Conservation (phyloP, 1,140 invertebrate species). For the Plutomurus gul region DNA sequence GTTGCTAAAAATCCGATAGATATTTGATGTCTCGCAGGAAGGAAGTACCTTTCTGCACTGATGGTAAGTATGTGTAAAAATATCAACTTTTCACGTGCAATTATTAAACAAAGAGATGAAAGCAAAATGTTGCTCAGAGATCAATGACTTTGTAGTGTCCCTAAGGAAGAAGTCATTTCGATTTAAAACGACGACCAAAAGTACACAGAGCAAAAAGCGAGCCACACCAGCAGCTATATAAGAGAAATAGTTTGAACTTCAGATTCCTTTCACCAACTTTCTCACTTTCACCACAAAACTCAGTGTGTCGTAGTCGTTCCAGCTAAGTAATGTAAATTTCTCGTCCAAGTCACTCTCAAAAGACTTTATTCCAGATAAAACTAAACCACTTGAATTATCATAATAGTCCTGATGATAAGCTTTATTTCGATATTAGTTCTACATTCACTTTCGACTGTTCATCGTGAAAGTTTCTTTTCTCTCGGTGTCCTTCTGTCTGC, state of each 20-base stretch:
- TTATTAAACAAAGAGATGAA: too few relatives aligned
- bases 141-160: too few relatives aligned
- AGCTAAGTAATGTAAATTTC: background rate
- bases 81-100: too few relatives aligned
- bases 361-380: slow-evolving; percentile 19
- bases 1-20: too few relatives aligned
- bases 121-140: too few relatives aligned
- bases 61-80: too few relatives aligned
- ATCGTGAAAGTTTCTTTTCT: background rate
- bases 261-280: background rate
- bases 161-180: too few relatives aligned
- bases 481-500: background rate
- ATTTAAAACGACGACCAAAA: background rate
- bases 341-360: background rate
- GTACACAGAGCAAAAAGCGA: background rate
- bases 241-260: background rate
- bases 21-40: too few relatives aligned
- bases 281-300: background rate
- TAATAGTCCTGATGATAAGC: slow-evolving; percentile 27
- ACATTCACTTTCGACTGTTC: background rate
- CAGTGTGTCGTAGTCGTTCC: background rate
- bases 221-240: too few relatives aligned
- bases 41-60: too few relatives aligned
- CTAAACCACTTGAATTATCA: slow-evolving; percentile 29
- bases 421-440: background rate